Percentiles rank a stretch among this genome's conserved stretches.
These are phyloP conservation scores for Agrochola macilenta DNA, from an alignment of 2,888 invertebrate species.

Conservation along the genomic window DNA sequence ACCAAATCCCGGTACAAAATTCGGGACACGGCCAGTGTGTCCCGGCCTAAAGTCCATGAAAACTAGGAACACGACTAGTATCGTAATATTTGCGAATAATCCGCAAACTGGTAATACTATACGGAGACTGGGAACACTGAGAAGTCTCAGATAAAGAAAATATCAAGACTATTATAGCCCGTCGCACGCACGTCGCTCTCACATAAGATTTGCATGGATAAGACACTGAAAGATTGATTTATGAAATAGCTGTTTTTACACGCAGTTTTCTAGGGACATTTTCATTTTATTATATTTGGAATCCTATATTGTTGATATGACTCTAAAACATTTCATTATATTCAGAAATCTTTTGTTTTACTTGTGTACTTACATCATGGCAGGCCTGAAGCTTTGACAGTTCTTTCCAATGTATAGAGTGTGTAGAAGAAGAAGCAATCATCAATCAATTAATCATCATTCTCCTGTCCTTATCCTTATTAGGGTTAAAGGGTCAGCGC, in stretches of 20 bases:
- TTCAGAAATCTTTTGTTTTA: no score
- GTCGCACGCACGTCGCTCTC: conserved; percentile 86
- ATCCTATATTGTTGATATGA: not conserved
- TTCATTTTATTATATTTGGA: not conserved
- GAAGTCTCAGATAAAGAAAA: conserved; percentile 88
- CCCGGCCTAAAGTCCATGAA: conserved; percentile 67
- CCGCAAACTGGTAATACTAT: conserved; percentile 88
- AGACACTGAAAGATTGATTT: conserved; percentile 6
- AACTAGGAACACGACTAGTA: conserved; percentile 73
- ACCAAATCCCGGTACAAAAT: conserved; percentile 16
- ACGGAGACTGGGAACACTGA: conserved; percentile 77
- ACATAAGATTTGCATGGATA: conserved; percentile 72
- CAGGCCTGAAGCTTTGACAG: not conserved
- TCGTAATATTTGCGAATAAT: conserved; percentile 87
- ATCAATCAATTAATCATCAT: no score
- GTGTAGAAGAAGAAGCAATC: not conserved
- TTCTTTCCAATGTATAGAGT: not conserved
- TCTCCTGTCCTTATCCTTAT: no score
- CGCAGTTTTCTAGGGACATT: not conserved
- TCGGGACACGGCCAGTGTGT: conserved; percentile 37
- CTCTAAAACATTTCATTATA: not conserved
- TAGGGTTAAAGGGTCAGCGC: no score
- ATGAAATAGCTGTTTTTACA: not conserved
- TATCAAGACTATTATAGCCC: conserved; percentile 90
- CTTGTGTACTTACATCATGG: not conserved